These are phyloP conservation scores for Octodon degus DNA, from an alignment of 2,113 vertebrate genomes.

Conservation along the genomic window DNA sequence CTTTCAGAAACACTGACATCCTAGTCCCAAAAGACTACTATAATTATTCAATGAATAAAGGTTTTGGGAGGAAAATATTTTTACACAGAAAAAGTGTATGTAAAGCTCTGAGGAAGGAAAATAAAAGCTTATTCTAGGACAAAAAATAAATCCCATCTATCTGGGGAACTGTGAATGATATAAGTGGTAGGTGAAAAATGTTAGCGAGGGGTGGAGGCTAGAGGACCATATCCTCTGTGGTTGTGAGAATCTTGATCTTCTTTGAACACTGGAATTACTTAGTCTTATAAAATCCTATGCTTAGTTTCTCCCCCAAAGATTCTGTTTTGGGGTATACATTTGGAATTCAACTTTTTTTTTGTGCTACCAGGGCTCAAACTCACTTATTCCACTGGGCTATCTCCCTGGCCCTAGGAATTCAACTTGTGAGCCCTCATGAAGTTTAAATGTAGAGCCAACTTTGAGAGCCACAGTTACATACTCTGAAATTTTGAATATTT, in stretches of 20 bases:
- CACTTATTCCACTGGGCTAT: too few species aligned
- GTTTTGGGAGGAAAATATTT: background rate
- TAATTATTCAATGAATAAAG: background rate
- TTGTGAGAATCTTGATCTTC: background rate
- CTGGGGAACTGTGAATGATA: background rate
- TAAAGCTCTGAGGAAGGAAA: background rate
- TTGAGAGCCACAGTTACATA: background rate
- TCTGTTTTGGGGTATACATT: background rate
- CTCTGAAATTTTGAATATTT: background rate
- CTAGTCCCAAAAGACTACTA: background rate
- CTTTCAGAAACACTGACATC: conserved; percentile 34
- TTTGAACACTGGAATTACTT: background rate
- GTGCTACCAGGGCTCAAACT: too few species aligned
- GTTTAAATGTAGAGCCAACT: background rate
- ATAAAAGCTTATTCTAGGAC: conserved; percentile 2
- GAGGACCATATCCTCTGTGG: background rate
- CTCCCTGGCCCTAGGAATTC: background rate
- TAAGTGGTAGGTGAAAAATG: background rate
- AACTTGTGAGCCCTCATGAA: background rate
- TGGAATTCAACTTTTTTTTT: background rate
- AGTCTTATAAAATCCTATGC: background rate
- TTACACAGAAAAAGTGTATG: background rate
- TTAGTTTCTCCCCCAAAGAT: background rate
- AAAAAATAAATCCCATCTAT: background rate
- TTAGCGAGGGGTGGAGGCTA: background rate